Evolutionary conservation across 2,113 vertebrate genomes (phyloP).

Genomic region (Salvelinus namaycush): DNA sequence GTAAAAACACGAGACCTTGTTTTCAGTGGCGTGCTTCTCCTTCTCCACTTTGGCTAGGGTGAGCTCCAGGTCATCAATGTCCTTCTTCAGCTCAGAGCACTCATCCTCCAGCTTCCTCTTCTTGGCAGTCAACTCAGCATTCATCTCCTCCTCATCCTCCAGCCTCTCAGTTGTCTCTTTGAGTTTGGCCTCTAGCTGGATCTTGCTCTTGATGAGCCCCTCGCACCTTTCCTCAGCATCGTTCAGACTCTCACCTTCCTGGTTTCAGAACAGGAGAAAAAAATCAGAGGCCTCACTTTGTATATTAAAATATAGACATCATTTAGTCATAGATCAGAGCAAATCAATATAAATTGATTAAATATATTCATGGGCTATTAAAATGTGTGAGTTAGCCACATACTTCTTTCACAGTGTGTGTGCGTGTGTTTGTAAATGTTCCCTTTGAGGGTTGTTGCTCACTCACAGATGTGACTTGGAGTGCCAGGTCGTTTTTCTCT

Average conservation of each 20-base stretch:
- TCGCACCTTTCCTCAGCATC: background rate
- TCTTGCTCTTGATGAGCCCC: constrained; percentile 5
- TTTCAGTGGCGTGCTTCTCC: constrained; percentile 3
- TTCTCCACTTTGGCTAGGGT: constrained; percentile 3
- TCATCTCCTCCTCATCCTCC: constrained; percentile 4
- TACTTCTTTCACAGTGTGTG: too few relatives aligned
- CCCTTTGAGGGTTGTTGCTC: background rate
- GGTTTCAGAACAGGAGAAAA: background rate
- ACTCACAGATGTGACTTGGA: constrained; percentile 1
- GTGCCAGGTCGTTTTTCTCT: background rate
- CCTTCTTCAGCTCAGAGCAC: constrained; percentile 4
- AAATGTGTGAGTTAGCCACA: too few relatives aligned
- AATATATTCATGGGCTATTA: too few relatives aligned
- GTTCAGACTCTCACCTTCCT: background rate
- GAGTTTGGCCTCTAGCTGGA: constrained; percentile 5
- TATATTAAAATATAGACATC: too few relatives aligned
- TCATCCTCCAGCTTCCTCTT: background rate
- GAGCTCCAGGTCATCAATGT: constrained; percentile 4
- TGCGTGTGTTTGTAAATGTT: background rate
- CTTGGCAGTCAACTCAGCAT: constrained; percentile 2
- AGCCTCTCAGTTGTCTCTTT: background rate
- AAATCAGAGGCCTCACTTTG: too few relatives aligned
- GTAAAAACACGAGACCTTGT: background rate
- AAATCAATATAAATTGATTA: too few relatives aligned
- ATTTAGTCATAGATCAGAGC: too few relatives aligned